Evolutionary conservation across 2,113 vertebrate genomes (phyloP), one percentile per base, ranked within the genome.

Genomic region (Cavia porcellus): DNA sequence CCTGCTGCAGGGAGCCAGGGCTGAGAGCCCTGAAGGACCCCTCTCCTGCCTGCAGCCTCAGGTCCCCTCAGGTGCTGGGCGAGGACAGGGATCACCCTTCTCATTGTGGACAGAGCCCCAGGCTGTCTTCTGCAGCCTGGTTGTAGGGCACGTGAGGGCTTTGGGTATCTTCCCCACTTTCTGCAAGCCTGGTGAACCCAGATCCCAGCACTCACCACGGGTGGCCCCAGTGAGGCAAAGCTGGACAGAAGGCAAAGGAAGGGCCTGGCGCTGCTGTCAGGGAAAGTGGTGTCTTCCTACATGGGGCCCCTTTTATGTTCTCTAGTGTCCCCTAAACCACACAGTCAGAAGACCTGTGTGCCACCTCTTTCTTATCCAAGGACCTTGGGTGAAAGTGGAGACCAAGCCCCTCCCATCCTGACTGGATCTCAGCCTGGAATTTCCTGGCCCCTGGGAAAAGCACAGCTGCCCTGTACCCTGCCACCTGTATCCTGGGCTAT

Each of bases 191-290:
- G 4, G 28, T 28, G 24, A 4, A 11, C 24, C 5, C 10, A 2
- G 28, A 0, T 7, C 68, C 61, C 55, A 12, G 22, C n/a, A 86
- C 95, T 98, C 94, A 99, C 99, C 98, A 3, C 98, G 98, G 96
- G 98, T 81, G 5, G 98, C 66, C 28, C 97, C 98, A 17, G 95
- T 72, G 12, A 99, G 92, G 98, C 98, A 0, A 99, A 98, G 45
- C 98, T 99, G 94, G 98, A 98, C 72, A 99, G 85, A 75, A 99
- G 95, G 98, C 98, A 99, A 42, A 99, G 98, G 93, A 98, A 52
- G 97, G 61, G 98, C 98, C 99, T 99, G 96, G 96, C 83, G 64
- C 83, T 61, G 10, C 45, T 0, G 83, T 62, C 59, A 47, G 61
- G 8, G 19, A 19, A 17, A 13, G 1, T 15, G 50, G 5, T 5